These are phyloP conservation scores for Malurus cyaneus DNA, from an alignment of 2,113 vertebrate species.

Conservation along the genomic window DNA sequence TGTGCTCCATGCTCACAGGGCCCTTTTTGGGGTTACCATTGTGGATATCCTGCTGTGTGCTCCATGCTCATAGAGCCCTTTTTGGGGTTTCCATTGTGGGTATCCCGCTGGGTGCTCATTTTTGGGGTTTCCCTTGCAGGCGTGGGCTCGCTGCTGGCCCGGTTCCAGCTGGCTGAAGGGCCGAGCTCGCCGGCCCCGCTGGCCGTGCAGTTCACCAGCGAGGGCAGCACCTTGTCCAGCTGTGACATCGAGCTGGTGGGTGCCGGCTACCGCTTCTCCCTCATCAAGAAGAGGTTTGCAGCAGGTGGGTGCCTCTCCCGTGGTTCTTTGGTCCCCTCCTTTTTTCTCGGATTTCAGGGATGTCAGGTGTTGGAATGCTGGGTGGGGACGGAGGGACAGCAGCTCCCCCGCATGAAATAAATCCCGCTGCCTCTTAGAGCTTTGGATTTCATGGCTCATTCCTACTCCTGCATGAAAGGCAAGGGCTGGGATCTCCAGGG, in stretches of 20 bases:
- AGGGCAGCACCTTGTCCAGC: slow-evolving; percentile 93
- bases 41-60: accelerated
- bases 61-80: background rate
- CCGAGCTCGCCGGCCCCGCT: slow-evolving; percentile 91
- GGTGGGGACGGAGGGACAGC: background rate
- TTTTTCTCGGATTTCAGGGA: too few relatives aligned
- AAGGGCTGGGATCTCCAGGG: background rate
- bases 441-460: accelerated
- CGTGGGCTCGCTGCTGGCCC: slow-evolving; percentile 91
- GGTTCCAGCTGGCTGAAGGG: slow-evolving; percentile 91
- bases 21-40: too few relatives aligned
- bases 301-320: slow-evolving; percentile 78
- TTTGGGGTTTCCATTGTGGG: too few relatives aligned
- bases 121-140: slow-evolving; percentile 63
- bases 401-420: background rate
- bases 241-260: slow-evolving; percentile 95
- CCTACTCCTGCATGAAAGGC: background rate
- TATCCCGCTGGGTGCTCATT: accelerated
- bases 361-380: too few relatives aligned
- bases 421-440: background rate
- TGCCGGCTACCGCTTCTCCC: slow-evolving; percentile 94
- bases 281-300: slow-evolving; percentile 97
- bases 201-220: slow-evolving; percentile 96
- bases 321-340: background rate
- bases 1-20: too few relatives aligned